These are phyloP conservation scores for Pangasius sanitwongsei DNA, from an alignment of 2,797 vertebrate species.

Conservation along the genomic window DNA sequence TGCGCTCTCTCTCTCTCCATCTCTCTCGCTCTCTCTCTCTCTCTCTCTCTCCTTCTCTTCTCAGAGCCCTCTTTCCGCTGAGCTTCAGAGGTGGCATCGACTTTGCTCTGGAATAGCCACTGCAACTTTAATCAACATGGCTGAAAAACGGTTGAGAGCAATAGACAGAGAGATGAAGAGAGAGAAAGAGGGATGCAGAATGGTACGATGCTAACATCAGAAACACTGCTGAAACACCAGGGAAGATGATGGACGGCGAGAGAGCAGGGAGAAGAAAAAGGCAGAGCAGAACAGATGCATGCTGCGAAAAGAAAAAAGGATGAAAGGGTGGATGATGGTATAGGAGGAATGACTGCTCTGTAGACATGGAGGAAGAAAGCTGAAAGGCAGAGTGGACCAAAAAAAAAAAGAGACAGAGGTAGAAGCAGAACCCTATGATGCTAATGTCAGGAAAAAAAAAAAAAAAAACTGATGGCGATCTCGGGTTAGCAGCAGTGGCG, in stretches of 20 bases:
- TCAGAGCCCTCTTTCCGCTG: constrained; percentile 42
- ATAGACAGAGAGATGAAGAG: background rate
- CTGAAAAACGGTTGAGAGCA: constrained; percentile 52
- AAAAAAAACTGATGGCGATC: background rate
- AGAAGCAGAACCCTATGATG: background rate
- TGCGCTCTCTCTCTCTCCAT: constrained; percentile 54
- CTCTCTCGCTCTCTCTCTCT: constrained; percentile 26
- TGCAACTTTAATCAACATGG: constrained; percentile 79
- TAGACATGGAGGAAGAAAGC: constrained; percentile 73
- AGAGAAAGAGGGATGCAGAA: constrained; percentile 55
- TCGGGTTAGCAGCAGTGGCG: constrained; percentile 3
- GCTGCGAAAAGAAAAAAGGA: background rate
- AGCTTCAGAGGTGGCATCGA: constrained; percentile 61
- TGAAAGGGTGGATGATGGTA: constrained; percentile 55
- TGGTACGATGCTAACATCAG: constrained; percentile 66
- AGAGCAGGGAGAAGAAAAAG: constrained; percentile 1
- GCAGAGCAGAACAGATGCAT: constrained; percentile 55
- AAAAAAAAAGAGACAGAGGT: background rate
- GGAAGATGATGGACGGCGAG: constrained; percentile 12
- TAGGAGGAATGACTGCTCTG: constrained; percentile 51
- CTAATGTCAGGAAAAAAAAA: background rate
- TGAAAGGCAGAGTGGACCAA: constrained; percentile 2
- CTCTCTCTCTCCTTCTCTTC: constrained; percentile 45
- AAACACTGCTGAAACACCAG: constrained; percentile 44
- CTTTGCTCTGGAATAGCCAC: constrained; percentile 66